Percentiles rank a stretch among this genome's conserved stretches.
phyloP scores from a whole-genome alignment of 2,113 vertebrate species.

The Lepisosteus oculatus region DNA sequence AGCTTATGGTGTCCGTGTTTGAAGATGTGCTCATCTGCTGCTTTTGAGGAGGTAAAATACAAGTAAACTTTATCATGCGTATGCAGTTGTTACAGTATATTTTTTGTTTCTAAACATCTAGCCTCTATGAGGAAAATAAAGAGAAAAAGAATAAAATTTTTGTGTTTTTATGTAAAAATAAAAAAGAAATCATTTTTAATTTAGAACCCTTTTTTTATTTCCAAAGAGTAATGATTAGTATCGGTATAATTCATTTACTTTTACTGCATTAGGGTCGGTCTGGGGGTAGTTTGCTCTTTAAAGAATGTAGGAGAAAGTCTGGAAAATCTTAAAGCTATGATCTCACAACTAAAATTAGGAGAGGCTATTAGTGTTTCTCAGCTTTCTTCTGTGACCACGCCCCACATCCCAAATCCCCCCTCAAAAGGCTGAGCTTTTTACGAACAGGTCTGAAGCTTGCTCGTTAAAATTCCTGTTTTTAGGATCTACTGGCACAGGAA shows the following conservation, averaged over 20 bases:
- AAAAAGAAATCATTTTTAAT: slow-evolving; percentile 9
- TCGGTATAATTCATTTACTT: too few species aligned
- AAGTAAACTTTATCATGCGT: too few species aligned
- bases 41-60: too few species aligned
- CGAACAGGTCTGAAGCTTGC: slow-evolving; percentile 41
- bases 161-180: too few species aligned
- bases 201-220: slow-evolving; percentile 20
- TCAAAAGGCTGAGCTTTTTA: slow-evolving; percentile 14
- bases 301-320: slow-evolving; percentile 32
- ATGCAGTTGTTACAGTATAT: too few species aligned
- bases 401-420: background rate
- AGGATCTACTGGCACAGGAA: slow-evolving; percentile 34
- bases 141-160: background rate
- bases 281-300: slow-evolving; percentile 17
- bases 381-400: slow-evolving; percentile 13
- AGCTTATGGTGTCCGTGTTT: too few species aligned
- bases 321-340: slow-evolving; percentile 13
- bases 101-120: too few species aligned
- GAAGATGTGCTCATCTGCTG: too few species aligned
- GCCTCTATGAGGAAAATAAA: background rate
- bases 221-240: too few species aligned
- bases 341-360: slow-evolving; percentile 16
- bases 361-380: slow-evolving; percentile 2
- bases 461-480: slow-evolving; percentile 64
- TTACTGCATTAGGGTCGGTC: too few species aligned